phyloP scores from a whole-genome alignment of 2,113 vertebrate genomes.

The Dicrurus megarhynchus region DNA sequence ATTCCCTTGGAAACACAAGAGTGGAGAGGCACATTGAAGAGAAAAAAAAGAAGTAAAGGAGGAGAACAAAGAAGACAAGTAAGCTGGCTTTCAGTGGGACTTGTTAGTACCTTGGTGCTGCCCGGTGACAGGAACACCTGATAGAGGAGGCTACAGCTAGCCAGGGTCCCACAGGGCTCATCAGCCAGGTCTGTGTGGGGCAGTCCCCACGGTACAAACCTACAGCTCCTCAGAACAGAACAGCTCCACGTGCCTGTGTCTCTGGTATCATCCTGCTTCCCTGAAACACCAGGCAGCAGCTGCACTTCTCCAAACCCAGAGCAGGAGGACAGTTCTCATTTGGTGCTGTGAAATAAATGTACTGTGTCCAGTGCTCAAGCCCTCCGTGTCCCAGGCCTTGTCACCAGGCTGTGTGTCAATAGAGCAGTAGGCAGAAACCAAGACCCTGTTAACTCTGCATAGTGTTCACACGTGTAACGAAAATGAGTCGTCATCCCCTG shows the following conservation, averaged over 20 bases:
- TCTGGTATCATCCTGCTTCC: not conserved
- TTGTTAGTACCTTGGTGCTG: not conserved
- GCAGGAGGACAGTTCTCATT: fast-evolving
- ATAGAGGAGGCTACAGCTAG: not conserved
- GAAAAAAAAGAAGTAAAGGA: not conserved
- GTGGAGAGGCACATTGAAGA: not conserved
- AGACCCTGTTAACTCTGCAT: not conserved
- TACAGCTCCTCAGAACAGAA: not conserved
- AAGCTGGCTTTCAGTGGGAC: not conserved
- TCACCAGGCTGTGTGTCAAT: not conserved
- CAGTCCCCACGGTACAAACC: fast-evolving
- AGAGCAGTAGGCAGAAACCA: not conserved
- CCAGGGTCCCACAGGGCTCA: not conserved
- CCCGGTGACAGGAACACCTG: fast-evolving
- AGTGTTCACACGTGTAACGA: not conserved
- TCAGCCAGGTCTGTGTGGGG: too few relatives aligned
- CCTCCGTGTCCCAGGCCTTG: not conserved
- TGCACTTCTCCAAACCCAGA: not conserved
- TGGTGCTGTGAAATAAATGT: not conserved
- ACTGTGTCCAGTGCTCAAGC: fast-evolving
- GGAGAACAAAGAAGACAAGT: not conserved
- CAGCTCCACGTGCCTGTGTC: fast-evolving
- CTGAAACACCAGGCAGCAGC: fast-evolving
- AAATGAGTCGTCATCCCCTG: not conserved
- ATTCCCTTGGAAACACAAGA: not conserved